A percentile compares a stretch with the other conserved stretches of the same genome.
Conservation (phyloP, 2,888 invertebrate species). For the Leucania comma region DNA sequence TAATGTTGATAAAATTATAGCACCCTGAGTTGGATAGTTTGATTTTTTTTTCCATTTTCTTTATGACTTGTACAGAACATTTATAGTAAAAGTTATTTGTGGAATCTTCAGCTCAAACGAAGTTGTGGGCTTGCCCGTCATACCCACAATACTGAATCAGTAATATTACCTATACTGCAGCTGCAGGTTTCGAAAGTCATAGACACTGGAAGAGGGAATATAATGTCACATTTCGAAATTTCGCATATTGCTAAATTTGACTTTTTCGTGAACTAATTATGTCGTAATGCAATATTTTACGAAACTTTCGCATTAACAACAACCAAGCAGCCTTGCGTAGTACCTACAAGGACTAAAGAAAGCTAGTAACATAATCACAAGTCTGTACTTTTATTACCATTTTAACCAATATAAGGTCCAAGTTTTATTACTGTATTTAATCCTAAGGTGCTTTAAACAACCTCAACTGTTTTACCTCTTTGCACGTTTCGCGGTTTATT, state of each 20-base stretch:
- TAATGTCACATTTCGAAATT: neutral
- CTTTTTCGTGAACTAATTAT: slow-evolving; percentile 9
- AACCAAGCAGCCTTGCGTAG: neutral
- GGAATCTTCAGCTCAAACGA: too few relatives aligned
- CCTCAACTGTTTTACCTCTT: slow-evolving; percentile 53
- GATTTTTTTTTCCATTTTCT: too few relatives aligned
- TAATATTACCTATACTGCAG: too few relatives aligned
- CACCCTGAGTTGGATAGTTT: too few relatives aligned
- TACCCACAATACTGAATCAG: too few relatives aligned
- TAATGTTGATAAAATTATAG: too few relatives aligned
- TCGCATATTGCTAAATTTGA: neutral
- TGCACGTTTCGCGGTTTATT: slow-evolving; percentile 58
- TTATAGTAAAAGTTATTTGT: too few relatives aligned
- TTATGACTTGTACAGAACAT: too few relatives aligned
- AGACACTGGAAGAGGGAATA: neutral
- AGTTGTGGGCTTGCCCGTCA: too few relatives aligned
- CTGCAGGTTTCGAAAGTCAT: neutral
- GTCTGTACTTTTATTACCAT: slow-evolving; percentile 19
- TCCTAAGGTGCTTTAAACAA: slow-evolving; percentile 39
- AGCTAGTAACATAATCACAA: slow-evolving; percentile 33
- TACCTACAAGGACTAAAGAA: slow-evolving; percentile 15
- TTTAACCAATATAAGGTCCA: slow-evolving; percentile 16
- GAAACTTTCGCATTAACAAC: slow-evolving; percentile 3
- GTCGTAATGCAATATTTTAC: neutral
- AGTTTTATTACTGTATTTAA: slow-evolving; percentile 47